phyloP scores from a whole-genome alignment of 64 coral and sea anemone species.

The Pocillopora damicornis region DNA sequence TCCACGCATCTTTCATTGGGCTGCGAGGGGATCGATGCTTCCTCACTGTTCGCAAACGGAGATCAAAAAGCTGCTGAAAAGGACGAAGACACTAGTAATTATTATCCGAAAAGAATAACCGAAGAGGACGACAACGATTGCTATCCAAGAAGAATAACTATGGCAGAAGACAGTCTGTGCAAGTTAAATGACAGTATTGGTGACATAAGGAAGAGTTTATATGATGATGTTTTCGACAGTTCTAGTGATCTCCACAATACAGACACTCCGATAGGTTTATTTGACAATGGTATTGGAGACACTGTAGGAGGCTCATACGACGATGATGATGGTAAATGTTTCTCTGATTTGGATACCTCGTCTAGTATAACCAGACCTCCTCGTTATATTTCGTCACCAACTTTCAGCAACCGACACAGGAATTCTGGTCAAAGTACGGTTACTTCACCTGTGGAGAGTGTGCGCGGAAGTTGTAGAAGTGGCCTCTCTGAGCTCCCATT shows the following conservation, averaged over 20 bases:
- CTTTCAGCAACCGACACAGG: neutral
- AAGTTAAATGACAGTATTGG: neutral
- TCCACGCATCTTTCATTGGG: slow-evolving; percentile 50
- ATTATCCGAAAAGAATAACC: too few species aligned
- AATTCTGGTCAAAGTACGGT: neutral
- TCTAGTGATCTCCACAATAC: neutral
- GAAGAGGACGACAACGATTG: neutral
- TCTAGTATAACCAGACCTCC: neutral
- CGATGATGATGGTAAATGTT: neutral
- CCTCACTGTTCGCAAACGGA: neutral
- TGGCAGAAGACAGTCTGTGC: neutral
- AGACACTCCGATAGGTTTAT: neutral
- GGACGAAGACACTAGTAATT: neutral
- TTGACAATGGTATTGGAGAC: neutral
- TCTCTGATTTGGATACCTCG: slow-evolving; percentile 17
- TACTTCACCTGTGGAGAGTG: neutral
- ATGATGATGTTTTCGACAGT: neutral
- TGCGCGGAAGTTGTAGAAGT: slow-evolving; percentile 3
- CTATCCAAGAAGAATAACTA: neutral
- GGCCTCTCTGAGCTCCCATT: slow-evolving; percentile 24
- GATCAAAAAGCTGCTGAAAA: neutral
- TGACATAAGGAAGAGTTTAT: neutral
- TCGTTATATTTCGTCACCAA: neutral
- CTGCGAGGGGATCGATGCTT: slow-evolving; percentile 27
- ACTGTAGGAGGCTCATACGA: neutral